phyloP scores from a whole-genome alignment of 1,140 invertebrate species.

The Pseudomyrmex flavicornis region DNA sequence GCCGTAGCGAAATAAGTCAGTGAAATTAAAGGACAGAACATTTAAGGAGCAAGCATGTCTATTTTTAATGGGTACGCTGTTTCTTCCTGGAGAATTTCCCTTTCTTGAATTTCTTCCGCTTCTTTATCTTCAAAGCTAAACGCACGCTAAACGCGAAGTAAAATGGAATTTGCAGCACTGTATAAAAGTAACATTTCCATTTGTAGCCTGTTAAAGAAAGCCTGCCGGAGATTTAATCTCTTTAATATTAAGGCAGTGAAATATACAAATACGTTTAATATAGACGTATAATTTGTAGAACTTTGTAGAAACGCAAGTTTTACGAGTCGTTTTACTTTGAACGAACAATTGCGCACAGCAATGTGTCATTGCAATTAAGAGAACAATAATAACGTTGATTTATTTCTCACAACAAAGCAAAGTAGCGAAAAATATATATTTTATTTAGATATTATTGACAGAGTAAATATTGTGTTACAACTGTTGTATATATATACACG shows the following conservation, averaged over 20 bases:
- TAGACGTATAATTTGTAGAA: constrained; percentile 1
- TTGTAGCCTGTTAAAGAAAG: constrained; percentile 13
- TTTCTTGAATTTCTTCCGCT: constrained; percentile 27
- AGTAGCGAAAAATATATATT: not conserved
- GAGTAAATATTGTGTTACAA: no score
- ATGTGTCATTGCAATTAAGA: no score
- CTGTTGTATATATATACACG: not conserved
- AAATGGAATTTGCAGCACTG: constrained; percentile 13
- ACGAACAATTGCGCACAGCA: not conserved
- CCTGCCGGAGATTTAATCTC: constrained; percentile 2
- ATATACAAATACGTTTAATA: no score
- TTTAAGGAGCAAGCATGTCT: constrained; percentile 31
- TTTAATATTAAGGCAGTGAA: not conserved
- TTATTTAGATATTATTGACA: not conserved
- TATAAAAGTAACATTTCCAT: constrained; percentile 48
- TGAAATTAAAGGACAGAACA: constrained; percentile 2
- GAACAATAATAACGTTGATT: no score
- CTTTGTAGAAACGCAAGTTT: not conserved
- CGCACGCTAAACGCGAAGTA: constrained; percentile 6
- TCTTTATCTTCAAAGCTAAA: constrained; percentile 39
- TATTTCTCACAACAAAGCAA: not conserved
- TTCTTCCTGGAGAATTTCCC: not conserved
- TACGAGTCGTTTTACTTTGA: not conserved
- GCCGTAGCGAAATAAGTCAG: not conserved
- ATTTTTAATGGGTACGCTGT: constrained; percentile 35